Base-by-base conservation (phyloP, 2,888 invertebrate species). In the Lochmaea capreae region DNA sequence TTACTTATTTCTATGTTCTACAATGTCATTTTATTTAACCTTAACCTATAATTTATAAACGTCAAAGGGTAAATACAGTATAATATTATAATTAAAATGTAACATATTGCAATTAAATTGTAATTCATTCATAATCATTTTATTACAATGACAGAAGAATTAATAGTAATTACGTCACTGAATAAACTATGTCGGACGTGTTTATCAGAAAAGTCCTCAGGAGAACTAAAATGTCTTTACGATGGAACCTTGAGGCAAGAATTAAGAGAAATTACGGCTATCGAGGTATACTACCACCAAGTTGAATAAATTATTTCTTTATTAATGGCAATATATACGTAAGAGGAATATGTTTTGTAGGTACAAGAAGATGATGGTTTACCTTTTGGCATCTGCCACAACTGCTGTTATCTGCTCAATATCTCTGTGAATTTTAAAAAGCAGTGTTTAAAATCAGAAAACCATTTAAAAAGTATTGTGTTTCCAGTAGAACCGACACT, bases 161-260 rank as follows among this genome's bases (percentile, higher is more conserved):
- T 76, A 14, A 72, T 58, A 57, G 73, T 76, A 59, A 71, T 81
- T 39, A 78, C 82, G 69, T 83, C 84, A 71, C 73, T 85, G 46
- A 79, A 83, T 74, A 83, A 76, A 76, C 67, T 86, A 39, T 87
- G 87, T 77, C 80, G 87, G 66, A 86, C 85, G 33, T 87, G 87
- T 79, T 79, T 86, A 59, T 66, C 78, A 11, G 83, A 85, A 78
- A 85, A 82, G 78, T 75, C 79, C 67, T 71, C 78, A 49, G 79
- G 79, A 12, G 85, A 86, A 71, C 79, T 86, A 65, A 79, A 75
- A 42, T 81, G 80, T 22, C 61, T 86, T 52, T 84, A 81, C 71
- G 83, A 83, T 72, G 78, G 83, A 75, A 76, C 81, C 18, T 63
- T 86, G 33, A 79, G 81, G 67, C 73, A 74, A 42, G 80, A 82